A percentile compares a stretch with the other conserved stretches of the same genome.
phyloP scores from a whole-genome alignment of 2,888 invertebrate species.

The Apeira syringaria region DNA sequence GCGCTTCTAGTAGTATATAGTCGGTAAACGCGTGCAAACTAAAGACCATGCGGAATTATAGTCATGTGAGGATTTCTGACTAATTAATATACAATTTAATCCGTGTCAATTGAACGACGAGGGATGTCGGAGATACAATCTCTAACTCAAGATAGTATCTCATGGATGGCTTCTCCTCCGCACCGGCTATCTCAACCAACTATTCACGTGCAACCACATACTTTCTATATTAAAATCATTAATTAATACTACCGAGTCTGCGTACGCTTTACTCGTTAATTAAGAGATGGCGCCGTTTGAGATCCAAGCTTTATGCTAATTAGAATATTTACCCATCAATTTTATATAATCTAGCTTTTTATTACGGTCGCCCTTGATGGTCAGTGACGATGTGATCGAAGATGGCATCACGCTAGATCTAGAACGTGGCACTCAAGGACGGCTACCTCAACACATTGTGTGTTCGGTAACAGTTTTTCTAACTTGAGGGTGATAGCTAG shows the following conservation, averaged over 20 bases:
- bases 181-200: conserved; percentile 47
- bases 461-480: too few relatives aligned
- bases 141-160: conserved; percentile 55
- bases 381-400: too few relatives aligned
- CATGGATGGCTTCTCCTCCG: conserved; percentile 38
- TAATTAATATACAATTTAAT: conserved; percentile 64
- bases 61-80: conserved; percentile 43
- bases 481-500: too few relatives aligned
- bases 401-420: too few relatives aligned
- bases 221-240: conserved; percentile 57
- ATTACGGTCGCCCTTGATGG: too few relatives aligned
- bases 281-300: conserved; percentile 43
- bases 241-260: conserved; percentile 42
- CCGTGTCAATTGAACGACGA: conserved; percentile 49
- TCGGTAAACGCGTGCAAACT: too few relatives aligned
- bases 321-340: conserved; percentile 28
- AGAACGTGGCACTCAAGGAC: too few relatives aligned
- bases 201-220: conserved; percentile 51
- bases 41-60: too few relatives aligned
- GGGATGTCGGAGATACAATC: conserved; percentile 52
- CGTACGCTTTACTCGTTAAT: conserved; percentile 47
- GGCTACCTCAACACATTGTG: too few relatives aligned
- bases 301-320: conserved; percentile 43
- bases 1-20: too few relatives aligned
- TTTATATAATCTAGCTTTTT: too few relatives aligned